phyloP scores from a whole-genome alignment of 2,888 invertebrate genomes.

The Limnephilus lunatus region DNA sequence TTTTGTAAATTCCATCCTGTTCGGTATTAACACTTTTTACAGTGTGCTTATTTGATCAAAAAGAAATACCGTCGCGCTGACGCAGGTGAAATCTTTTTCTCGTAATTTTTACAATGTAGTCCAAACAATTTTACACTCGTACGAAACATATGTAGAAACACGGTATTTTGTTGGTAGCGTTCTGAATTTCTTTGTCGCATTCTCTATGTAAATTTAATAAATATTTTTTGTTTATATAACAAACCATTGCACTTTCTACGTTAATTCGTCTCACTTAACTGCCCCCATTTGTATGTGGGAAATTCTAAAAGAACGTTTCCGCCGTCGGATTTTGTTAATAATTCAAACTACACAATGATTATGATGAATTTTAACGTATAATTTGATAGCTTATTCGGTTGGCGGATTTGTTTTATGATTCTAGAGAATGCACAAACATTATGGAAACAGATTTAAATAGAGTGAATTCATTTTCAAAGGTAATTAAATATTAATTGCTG shows the following conservation, averaged over 20 bases:
- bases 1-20: background rate
- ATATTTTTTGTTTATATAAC: constrained; percentile 13
- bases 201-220: constrained; percentile 22
- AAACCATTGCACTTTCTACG: constrained; percentile 19
- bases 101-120: background rate
- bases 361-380: background rate
- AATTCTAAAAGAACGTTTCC: background rate
- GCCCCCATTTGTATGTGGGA: constrained; percentile 30
- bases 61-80: background rate
- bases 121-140: background rate
- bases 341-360: background rate
- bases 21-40: background rate
- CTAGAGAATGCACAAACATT: background rate
- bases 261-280: constrained; percentile 17
- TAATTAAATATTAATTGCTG: background rate
- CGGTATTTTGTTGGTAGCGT: background rate
- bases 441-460: background rate
- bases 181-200: background rate
- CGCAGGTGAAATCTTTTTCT: background rate
- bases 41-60: background rate
- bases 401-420: background rate
- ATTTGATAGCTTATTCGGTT: background rate
- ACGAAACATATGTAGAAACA: background rate
- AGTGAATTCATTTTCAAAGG: background rate
- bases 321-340: background rate